phyloP scores from a whole-genome alignment of 2,113 vertebrate genomes.

The Dromas ardeola region DNA sequence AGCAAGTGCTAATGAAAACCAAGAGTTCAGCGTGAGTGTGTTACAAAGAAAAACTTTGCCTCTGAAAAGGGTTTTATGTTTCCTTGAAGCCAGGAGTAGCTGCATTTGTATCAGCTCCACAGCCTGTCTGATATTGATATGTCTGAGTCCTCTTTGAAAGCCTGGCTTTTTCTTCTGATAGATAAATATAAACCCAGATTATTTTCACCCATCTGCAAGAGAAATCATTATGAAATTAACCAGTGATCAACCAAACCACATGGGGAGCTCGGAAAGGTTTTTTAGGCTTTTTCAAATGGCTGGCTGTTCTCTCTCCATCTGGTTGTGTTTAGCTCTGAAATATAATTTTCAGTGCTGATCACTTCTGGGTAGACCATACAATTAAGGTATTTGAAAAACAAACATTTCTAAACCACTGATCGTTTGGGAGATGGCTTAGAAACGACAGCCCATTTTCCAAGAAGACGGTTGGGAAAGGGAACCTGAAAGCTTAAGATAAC shows the following conservation, averaged over 20 bases:
- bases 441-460: slow-evolving; percentile 75
- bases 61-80: slow-evolving; percentile 53
- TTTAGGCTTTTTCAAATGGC: slow-evolving; percentile 47
- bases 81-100: slow-evolving; percentile 41
- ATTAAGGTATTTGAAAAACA: slow-evolving; percentile 85
- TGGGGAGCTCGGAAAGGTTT: neutral
- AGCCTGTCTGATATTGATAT: slow-evolving; percentile 14
- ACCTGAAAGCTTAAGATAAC: slow-evolving; percentile 61
- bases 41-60: slow-evolving; percentile 33
- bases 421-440: slow-evolving; percentile 64
- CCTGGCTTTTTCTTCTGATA: slow-evolving; percentile 39
- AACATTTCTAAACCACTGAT: slow-evolving; percentile 78
- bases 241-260: slow-evolving; percentile 72
- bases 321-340: slow-evolving; percentile 79
- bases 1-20: slow-evolving; percentile 33
- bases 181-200: slow-evolving; percentile 52
- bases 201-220: slow-evolving; percentile 60
- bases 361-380: slow-evolving; percentile 80
- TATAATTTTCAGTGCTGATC: slow-evolving; percentile 78
- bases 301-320: slow-evolving; percentile 75
- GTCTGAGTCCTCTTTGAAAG: neutral
- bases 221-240: slow-evolving; percentile 78
- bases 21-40: neutral
- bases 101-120: slow-evolving; percentile 20
- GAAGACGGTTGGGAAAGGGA: slow-evolving; percentile 57